Evolutionary conservation across 2,113 vertebrate genomes (phyloP).

Genomic region (Scophthalmus maximus): DNA sequence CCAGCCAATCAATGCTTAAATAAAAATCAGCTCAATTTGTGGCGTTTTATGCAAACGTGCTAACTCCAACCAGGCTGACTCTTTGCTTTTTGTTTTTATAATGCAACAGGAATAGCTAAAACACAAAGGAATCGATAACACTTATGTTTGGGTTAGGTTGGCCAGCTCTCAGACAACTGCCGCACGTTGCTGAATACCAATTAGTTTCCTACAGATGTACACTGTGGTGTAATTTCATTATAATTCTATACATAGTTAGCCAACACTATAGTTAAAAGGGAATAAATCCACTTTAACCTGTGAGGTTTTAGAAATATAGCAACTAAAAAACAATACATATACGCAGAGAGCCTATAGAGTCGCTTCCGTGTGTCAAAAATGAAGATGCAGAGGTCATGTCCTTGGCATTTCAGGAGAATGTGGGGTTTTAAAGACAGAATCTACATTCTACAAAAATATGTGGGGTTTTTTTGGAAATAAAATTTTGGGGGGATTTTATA

Average conservation of each 20-base stretch:
- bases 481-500: not conserved
- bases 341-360: not conserved
- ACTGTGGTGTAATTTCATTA: constrained; percentile 70
- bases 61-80: constrained; percentile 66
- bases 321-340: not conserved
- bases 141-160: constrained; percentile 76
- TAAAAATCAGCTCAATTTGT: constrained; percentile 81
- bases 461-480: not conserved
- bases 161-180: constrained; percentile 65
- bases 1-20: constrained; percentile 82
- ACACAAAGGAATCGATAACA: constrained; percentile 79
- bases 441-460: not conserved
- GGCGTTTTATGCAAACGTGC: constrained; percentile 76
- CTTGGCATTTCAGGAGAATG: not conserved
- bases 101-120: constrained; percentile 75
- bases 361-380: not conserved
- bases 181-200: constrained; percentile 71
- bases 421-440: not conserved
- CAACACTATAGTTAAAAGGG: constrained; percentile 41
- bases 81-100: constrained; percentile 74
- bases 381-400: not conserved
- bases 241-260: constrained; percentile 68
- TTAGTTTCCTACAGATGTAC: constrained; percentile 67
- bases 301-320: constrained; percentile 33
- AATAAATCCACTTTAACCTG: constrained; percentile 52